Evolutionary conservation across 2,888 invertebrate species (phyloP), one percentile per base, ranked within the genome.

Genomic region (Nemurella pictetii): DNA sequence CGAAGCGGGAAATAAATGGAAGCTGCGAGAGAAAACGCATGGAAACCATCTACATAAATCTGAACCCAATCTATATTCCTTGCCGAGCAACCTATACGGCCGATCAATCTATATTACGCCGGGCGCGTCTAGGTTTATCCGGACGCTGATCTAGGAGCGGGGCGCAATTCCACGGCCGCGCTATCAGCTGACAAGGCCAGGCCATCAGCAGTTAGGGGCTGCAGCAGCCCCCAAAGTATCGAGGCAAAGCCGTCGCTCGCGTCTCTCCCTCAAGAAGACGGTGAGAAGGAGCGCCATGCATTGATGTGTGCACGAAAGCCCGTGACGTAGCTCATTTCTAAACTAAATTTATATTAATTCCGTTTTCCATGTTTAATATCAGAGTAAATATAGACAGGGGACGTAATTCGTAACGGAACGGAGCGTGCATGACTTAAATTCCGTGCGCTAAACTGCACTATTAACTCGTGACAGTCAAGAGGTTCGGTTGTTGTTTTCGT

Each of bases 21-120:
- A 26, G 75, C 12, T 3, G 26, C n/a, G 35, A 35, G 26, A n/a
- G 35, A 81, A 78, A 81, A 81, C 80, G 80, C 80, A 35, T 30
- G 35, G 80, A 32, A 30, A 35, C 80, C 80, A 81, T 81, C 80
- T 81, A 81, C 32, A 81, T 81, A 81, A 81, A 81, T 81, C 80
- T 36, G 80, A 81, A 81, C 20, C 35, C 80, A 30, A 81, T 81
- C 80, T 81, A 81, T 81, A 81, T 81, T 81, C 80, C 36, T 32
- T 75, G 12, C 75, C 75, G 15, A 27, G 26, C 80, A 35, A 26
- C 80, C 26, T 35, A 30, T 32, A 81, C 35, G n/a, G 3, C 80
- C 80, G 80, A 81, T 81, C 80, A 32, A 81, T 81, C 80, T 35
- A 32, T 81, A 81, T 81, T 35, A 81, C 80, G 28, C 9, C 20